These are phyloP conservation scores for Eumeta japonica DNA, from an alignment of 1,140 invertebrate species.

Conservation along the genomic window DNA sequence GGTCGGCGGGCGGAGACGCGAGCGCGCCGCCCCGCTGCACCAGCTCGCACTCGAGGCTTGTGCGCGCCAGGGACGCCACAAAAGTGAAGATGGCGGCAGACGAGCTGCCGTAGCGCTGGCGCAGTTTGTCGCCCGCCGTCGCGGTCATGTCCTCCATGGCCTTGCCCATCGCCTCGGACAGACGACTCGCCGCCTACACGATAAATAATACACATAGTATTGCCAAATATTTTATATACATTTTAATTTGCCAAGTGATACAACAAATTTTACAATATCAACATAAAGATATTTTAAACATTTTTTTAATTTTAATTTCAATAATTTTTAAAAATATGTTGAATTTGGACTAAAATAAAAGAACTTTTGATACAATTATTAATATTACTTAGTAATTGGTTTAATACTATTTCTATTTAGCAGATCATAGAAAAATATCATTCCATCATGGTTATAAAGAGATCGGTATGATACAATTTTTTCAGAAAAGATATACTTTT, in stretches of 20 bases:
- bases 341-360: no score
- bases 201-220: slow-evolving; percentile 6
- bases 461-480: no score
- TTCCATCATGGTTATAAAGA: no score
- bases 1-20: slow-evolving; percentile 46
- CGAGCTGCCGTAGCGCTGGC: slow-evolving; percentile 59
- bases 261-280: no score
- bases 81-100: slow-evolving; percentile 82
- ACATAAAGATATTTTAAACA: no score
- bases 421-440: no score
- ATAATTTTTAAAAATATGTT: no score
- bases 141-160: slow-evolving; percentile 93
- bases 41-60: slow-evolving; percentile 90
- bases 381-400: no score
- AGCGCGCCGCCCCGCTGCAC: slow-evolving; percentile 82
- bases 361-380: no score
- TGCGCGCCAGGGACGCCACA: slow-evolving; percentile 86
- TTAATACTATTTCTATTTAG: no score
- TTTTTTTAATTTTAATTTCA: no score
- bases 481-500: no score
- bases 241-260: slow-evolving; percentile 3
- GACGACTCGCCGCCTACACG: slow-evolving; percentile 61
- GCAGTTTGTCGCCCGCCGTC: slow-evolving; percentile 63
- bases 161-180: slow-evolving; percentile 77
- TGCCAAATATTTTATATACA: slow-evolving; percentile 6